These are phyloP conservation scores for Stichopus chloronotus DNA, from an alignment of 35 echinoderm and acorn worm genomes.

Conservation along the genomic window DNA sequence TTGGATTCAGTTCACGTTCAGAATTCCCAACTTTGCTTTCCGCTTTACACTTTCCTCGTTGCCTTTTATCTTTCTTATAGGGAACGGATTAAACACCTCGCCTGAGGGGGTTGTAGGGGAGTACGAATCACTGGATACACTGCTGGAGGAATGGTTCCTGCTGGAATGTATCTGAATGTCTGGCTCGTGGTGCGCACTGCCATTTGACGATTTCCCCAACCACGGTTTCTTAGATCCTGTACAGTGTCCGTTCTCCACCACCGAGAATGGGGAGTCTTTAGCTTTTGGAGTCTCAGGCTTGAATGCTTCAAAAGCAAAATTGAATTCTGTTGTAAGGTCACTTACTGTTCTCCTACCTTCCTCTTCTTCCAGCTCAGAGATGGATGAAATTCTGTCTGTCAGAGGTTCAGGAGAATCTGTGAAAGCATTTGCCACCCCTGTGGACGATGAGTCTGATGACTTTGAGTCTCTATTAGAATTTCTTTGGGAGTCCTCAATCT, in stretches of 20 bases:
- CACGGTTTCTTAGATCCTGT: constrained; percentile 32
- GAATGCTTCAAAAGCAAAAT: constrained; percentile 75
- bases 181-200: background rate
- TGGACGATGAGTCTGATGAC: background rate
- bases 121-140: constrained; percentile 1
- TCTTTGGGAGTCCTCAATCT: constrained; percentile 23
- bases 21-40: constrained; percentile 37
- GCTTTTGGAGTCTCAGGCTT: constrained; percentile 58
- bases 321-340: constrained; percentile 62
- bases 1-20: constrained; percentile 9
- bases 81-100: constrained; percentile 56
- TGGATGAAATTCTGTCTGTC: background rate
- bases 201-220: constrained; percentile 9
- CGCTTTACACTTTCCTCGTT: constrained; percentile 42
- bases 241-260: constrained; percentile 8
- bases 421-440: constrained; percentile 17
- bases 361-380: constrained; percentile 35
- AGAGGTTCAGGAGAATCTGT: background rate
- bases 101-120: constrained; percentile 2
- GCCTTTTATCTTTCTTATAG: constrained; percentile 18
- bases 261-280: background rate
- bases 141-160: constrained; percentile 7
- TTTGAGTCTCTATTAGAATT: background rate
- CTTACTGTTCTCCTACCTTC: background rate
- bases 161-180: background rate